Conservation (phyloP, 2,888 invertebrate species). For the Epistrophe eligans region DNA sequence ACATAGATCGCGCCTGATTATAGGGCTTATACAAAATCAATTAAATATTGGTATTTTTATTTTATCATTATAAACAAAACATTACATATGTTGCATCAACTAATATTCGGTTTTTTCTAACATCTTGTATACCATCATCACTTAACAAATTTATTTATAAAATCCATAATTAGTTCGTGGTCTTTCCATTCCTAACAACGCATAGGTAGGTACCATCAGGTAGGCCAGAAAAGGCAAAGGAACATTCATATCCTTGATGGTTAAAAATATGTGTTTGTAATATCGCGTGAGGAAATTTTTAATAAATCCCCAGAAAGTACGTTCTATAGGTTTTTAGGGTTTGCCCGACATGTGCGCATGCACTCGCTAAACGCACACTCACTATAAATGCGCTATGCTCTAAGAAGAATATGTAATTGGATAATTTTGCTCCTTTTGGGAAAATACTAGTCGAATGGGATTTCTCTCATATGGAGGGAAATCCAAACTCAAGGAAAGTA, state of each 20-base stretch:
- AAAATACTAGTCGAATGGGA: conserved; percentile 53
- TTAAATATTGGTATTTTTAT: background rate
- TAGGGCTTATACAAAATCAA: too few species aligned
- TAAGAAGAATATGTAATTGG: conserved; percentile 45
- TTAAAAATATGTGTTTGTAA: conserved; percentile 56
- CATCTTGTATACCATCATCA: conserved; percentile 2
- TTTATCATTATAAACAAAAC: background rate
- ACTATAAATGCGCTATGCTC: too few species aligned
- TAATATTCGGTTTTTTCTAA: conserved; percentile 10
- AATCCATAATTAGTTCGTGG: conserved; percentile 58
- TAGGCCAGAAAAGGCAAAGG: conserved; percentile 5
- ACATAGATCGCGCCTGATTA: too few species aligned
- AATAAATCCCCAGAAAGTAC: conserved; percentile 73
- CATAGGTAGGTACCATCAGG: too few species aligned
- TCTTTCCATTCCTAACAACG: conserved; percentile 33
- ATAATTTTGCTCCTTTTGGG: conserved; percentile 59
- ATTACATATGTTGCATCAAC: background rate
- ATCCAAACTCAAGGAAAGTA: conserved; percentile 65
- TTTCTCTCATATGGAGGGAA: conserved; percentile 62
- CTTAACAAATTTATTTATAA: conserved; percentile 30
- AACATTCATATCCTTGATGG: background rate
- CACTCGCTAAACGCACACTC: background rate
- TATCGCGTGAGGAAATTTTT: conserved; percentile 65
- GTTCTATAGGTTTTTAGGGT: conserved; percentile 48
- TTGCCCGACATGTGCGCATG: conserved; percentile 70